These are phyloP conservation scores for Dorcus parallelipipedus DNA, from an alignment of 2,888 invertebrate genomes.

Conservation along the genomic window DNA sequence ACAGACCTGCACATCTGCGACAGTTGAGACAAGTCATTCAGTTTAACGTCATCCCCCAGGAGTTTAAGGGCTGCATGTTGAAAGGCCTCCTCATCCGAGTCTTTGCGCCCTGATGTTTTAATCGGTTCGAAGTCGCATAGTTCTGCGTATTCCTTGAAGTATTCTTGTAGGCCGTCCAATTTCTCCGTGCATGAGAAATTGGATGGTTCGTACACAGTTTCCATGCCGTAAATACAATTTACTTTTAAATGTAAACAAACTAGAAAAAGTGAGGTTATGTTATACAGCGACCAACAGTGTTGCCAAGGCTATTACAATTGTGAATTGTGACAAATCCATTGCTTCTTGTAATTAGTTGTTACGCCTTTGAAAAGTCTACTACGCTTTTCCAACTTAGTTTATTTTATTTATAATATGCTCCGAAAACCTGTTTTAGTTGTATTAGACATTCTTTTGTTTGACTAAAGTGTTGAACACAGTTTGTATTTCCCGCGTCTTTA, in stretches of 20 bases:
- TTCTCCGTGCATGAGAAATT: constrained; percentile 15
- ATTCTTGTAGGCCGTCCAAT: constrained; percentile 14
- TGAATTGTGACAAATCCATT: too few species aligned
- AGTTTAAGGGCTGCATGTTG: not conserved
- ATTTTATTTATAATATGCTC: too few species aligned
- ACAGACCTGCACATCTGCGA: not conserved
- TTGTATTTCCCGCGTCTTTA: not conserved
- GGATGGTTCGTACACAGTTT: constrained; percentile 25
- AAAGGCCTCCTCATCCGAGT: not conserved
- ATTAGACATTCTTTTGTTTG: too few species aligned
- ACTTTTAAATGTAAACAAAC: not conserved
- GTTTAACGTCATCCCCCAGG: not conserved
- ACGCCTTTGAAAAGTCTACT: too few species aligned
- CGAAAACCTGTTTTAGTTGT: too few species aligned
- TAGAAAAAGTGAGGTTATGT: not conserved
- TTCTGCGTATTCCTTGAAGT: constrained; percentile 12
- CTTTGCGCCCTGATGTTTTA: not conserved
- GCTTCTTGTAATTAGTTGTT: too few species aligned
- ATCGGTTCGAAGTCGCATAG: not conserved
- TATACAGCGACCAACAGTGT: not conserved
- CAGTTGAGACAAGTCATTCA: not conserved
- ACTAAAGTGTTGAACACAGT: not conserved
- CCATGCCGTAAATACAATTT: constrained; percentile 24
- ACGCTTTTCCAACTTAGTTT: too few species aligned
- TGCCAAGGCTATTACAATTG: too few species aligned